Base-by-base conservation (phyloP, 1,140 invertebrate species). In the Phocides pigmalion region DNA sequence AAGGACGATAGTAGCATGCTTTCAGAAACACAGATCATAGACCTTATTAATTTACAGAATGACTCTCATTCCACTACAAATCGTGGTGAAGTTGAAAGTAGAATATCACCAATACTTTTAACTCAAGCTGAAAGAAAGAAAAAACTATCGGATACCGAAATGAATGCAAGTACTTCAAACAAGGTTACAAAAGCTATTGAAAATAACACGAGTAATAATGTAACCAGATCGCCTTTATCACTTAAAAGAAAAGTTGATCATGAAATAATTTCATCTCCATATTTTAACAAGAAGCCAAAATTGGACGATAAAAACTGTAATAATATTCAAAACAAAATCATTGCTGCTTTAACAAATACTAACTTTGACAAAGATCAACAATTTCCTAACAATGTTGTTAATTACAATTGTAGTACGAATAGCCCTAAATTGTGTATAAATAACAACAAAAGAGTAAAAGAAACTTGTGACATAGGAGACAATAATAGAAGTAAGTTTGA, bases 241-340 rank as follows among this genome's bases (percentile, higher is more conserved):
- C n/a, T 28, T 58, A 89, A 88, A 69, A 77, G 84, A 67, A 90
- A 89, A 76, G 56, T 79, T 15, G 72, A 78, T 2, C 74, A 82
- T 58, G 69, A 69, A 20, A 67, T 67, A 50, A 66, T 65, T 19
- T 61, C 71, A 32, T 90, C 81, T 0, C 87, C 82, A 35, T 89
- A 82, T 77, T 91, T 87, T 64, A 83, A 58, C 70, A 90, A 90
- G 42, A 82, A 76, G 58, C 81, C 25, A 68, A 87, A 91, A 76
- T n/a, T 80, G 44, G 66, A 74, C 2, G 62, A 68, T 6, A 75
- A 79, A 72, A 35, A 53, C 12, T 20, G 62, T 12, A 17, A 82
- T 8, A 74, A 73, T 4, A 59, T 86, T 20, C 73, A 84, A 78
- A 74, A 84, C 51, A 90, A 85, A 66, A 73, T 89, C 12, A 63